Evolutionary conservation across 2,797 vertebrate genomes (phyloP).

Genomic region (Uromys caudimaculatus): DNA sequence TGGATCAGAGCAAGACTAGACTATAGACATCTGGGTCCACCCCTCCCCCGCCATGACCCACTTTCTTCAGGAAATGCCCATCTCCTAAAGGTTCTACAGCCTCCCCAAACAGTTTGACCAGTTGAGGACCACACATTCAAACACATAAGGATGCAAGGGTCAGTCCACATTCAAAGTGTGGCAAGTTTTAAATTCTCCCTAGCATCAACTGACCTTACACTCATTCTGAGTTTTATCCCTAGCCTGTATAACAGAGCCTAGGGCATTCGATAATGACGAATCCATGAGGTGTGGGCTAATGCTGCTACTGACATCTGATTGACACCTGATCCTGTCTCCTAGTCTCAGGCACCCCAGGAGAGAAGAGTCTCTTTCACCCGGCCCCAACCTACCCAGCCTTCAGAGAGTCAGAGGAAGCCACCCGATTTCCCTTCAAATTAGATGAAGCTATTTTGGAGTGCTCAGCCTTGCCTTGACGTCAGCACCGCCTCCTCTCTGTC

Average conservation of each 20-base stretch:
- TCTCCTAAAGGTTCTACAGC: not conserved
- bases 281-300: not conserved
- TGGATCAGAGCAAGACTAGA: not conserved
- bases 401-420: not conserved
- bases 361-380: not conserved
- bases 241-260: not conserved
- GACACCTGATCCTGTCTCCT: not conserved
- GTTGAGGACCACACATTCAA: not conserved
- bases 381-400: not conserved
- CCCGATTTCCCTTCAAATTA: conserved; percentile 32
- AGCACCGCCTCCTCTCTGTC: not conserved
- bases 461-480: conserved; percentile 28
- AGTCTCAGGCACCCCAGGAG: conserved; percentile 27
- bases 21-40: not conserved
- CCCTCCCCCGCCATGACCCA: not conserved
- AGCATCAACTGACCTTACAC: not conserved
- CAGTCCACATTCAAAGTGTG: not conserved
- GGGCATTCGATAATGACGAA: not conserved
- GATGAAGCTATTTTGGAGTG: conserved; percentile 31
- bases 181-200: not conserved
- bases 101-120: not conserved
- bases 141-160: not conserved
- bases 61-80: not conserved
- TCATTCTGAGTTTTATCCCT: not conserved
- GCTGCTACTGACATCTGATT: not conserved